These are phyloP conservation scores for Alexandromys fortis DNA, from an alignment of 2,113 vertebrate species.

Conservation along the genomic window DNA sequence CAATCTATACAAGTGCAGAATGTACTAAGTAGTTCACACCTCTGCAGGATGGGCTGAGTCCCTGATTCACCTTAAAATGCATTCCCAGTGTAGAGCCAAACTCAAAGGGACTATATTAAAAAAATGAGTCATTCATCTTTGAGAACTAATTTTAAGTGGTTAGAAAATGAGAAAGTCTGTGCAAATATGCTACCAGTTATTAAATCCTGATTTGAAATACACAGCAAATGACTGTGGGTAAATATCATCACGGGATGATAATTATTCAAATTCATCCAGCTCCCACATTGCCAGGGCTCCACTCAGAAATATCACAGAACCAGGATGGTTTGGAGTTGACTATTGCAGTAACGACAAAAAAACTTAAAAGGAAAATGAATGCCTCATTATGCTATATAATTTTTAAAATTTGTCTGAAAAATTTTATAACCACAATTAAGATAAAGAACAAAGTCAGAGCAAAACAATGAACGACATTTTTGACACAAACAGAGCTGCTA, in stretches of 20 bases:
- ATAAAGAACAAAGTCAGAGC: not conserved
- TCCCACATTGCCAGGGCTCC: not conserved
- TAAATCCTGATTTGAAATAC: slow-evolving; percentile 64
- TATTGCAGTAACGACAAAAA: not conserved
- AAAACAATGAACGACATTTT: not conserved
- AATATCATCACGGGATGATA: slow-evolving; percentile 66
- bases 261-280: slow-evolving; percentile 12
- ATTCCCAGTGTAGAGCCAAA: not conserved
- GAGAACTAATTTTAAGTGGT: slow-evolving; percentile 70
- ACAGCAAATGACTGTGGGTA: slow-evolving; percentile 56
- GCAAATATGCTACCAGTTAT: slow-evolving; percentile 72
- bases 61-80: not conserved
- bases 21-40: not conserved
- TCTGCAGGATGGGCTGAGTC: not conserved
- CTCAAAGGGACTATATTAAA: slow-evolving; percentile 49
- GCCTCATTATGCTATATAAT: not conserved
- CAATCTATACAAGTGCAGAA: not conserved
- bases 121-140: slow-evolving; percentile 58
- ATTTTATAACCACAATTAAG: not conserved
- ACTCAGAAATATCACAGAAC: not conserved
- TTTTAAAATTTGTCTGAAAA: not conserved
- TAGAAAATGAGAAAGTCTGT: slow-evolving; percentile 75
- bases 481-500: not conserved
- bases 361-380: not conserved
- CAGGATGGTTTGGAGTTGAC: not conserved